Conservation (phyloP, 2,888 invertebrate genomes). For the Hymenopus coronatus region DNA sequence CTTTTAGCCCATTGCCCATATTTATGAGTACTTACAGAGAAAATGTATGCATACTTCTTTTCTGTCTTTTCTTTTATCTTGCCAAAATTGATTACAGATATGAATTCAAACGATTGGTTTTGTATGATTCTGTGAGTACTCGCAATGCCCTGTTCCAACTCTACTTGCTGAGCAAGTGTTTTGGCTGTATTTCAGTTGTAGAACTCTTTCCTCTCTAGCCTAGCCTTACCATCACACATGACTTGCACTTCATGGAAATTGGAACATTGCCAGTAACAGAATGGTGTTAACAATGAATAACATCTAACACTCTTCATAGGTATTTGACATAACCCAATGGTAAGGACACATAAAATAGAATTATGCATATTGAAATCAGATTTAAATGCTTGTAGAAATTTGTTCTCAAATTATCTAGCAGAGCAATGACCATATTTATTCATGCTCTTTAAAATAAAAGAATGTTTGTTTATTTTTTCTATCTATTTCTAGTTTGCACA, state of each 20-base stretch:
- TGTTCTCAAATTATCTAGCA: not conserved
- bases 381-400: not conserved
- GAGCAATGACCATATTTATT: not conserved
- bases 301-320: not conserved
- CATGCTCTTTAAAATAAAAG: not conserved
- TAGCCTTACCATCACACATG: not conserved
- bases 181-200: not conserved
- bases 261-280: not conserved
- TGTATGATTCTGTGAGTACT: not conserved
- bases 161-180: not conserved
- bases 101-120: not conserved
- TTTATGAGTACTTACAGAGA: not conserved
- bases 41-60: not conserved
- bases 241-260: not conserved
- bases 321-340: not conserved
- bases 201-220: not conserved
- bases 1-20: not conserved
- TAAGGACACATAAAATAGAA: not conserved
- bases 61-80: not conserved
- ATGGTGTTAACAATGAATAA: not conserved
- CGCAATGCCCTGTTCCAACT: not conserved
- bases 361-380: not conserved
- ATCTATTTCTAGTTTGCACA: constrained; percentile 34
- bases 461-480: not conserved
- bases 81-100: too few relatives aligned